A percentile compares a stretch with the other conserved stretches of the same genome.
Evolutionary conservation across 2,797 vertebrate genomes (phyloP).

Genomic region (Philypnodon macrostomus): DNA sequence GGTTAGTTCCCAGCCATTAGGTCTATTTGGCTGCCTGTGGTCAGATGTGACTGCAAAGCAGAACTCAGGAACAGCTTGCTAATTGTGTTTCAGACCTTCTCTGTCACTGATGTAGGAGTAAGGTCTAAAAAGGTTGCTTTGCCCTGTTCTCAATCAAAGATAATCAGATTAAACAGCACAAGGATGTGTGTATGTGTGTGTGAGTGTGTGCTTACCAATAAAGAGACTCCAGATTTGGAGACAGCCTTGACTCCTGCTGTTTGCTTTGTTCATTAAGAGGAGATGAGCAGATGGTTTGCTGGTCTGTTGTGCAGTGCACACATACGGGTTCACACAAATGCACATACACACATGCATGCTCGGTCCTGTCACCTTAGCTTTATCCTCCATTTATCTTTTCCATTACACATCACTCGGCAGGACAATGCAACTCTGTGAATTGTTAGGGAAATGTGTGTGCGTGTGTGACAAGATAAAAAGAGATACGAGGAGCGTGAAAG

Average conservation of each 20-base stretch:
- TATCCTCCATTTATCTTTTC: conserved; percentile 85
- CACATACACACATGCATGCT: conserved; percentile 52
- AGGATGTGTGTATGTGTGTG: conserved; percentile 59
- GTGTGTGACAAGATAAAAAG: conserved; percentile 23
- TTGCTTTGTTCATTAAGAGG: conserved; percentile 85
- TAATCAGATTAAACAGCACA: conserved; percentile 76
- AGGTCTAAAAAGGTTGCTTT: conserved; percentile 77
- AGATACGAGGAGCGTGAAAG: conserved; percentile 45
- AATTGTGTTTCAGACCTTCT: conserved; percentile 78
- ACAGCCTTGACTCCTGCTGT: conserved; percentile 83
- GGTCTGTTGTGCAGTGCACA: conserved; percentile 75
- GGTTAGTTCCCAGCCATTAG: conserved; percentile 76
- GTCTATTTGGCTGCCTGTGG: conserved; percentile 73
- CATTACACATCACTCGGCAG: conserved; percentile 82
- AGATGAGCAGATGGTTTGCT: conserved; percentile 85
- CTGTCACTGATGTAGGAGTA: conserved; percentile 73
- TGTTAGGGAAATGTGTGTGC: conserved; percentile 44
- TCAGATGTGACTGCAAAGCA: conserved; percentile 75
- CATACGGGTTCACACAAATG: conserved; percentile 43
- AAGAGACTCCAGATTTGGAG: conserved; percentile 80
- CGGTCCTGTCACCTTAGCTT: conserved; percentile 79
- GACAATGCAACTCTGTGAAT: conserved; percentile 75
- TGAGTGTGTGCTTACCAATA: conserved; percentile 73
- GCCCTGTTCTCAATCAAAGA: conserved; percentile 79
- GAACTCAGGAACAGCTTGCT: conserved; percentile 77